Evolutionary conservation across 37 sponge, comb jelly and placozoan species (phyloP).

Genomic region (Chondrosia reniformis): DNA sequence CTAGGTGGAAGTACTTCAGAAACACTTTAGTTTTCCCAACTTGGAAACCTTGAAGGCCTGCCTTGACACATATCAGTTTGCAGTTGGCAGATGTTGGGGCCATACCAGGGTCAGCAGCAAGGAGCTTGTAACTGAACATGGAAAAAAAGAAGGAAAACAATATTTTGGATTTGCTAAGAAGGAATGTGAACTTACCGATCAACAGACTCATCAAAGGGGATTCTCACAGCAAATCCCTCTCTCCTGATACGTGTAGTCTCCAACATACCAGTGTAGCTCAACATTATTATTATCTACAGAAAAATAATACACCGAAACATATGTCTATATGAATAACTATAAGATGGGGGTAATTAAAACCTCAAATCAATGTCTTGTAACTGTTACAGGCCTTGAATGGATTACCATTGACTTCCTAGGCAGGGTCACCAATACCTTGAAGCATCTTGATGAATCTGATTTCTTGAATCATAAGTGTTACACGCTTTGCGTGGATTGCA

Average conservation of each 20-base stretch:
- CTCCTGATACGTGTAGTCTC: constrained; percentile 75
- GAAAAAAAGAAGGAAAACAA: no score
- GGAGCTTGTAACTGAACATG: constrained; percentile 28
- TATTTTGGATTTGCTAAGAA: background rate
- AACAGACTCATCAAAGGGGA: constrained; percentile 63
- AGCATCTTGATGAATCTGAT: constrained; percentile 37
- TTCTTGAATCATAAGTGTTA: constrained; percentile 65
- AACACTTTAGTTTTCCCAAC: constrained; percentile 75
- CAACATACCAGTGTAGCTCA: constrained; percentile 77
- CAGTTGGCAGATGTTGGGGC: constrained; percentile 27
- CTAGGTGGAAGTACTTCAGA: constrained; percentile 70
- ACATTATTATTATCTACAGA: no score
- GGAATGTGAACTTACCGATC: constrained; percentile 22
- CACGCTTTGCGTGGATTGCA: constrained; percentile 52
- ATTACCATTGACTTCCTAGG: no score
- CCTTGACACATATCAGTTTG: constrained; percentile 35
- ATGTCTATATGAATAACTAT: no score
- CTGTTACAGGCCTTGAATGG: no score
- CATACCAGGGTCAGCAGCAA: constrained; percentile 29
- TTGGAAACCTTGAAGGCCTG: constrained; percentile 43
- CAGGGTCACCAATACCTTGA: no score
- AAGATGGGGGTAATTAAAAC: no score
- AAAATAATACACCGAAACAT: no score
- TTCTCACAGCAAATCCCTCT: constrained; percentile 74
- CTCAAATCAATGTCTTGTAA: no score